These are phyloP conservation scores for Papilio aristodemus DNA, from an alignment of 1,140 invertebrate species.

Conservation along the genomic window DNA sequence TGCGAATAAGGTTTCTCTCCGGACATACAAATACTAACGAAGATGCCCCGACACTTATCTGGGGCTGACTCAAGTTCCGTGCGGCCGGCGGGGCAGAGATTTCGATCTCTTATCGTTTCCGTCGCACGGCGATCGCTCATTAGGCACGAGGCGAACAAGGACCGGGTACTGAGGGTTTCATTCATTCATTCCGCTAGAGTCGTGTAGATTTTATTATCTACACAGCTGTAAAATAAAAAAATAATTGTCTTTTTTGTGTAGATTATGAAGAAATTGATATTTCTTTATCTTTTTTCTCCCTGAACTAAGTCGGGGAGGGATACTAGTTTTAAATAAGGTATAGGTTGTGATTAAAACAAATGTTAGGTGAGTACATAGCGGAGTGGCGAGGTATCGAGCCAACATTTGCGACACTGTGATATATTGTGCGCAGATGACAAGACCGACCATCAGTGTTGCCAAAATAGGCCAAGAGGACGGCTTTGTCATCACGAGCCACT, in stretches of 20 bases:
- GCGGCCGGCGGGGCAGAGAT: background rate
- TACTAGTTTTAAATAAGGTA: too few species aligned
- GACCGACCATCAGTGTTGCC: background rate
- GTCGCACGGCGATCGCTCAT: constrained; percentile 1
- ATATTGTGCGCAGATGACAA: background rate
- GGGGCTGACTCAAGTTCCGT: background rate
- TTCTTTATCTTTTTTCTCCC: too few species aligned
- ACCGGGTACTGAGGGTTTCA: background rate
- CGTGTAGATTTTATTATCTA: background rate
- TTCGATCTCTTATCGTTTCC: background rate
- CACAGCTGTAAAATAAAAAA: too few species aligned
- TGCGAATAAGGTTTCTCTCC: too few species aligned
- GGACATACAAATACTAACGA: too few species aligned
- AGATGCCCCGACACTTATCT: background rate
- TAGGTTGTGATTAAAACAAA: background rate
- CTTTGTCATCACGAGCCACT: background rate
- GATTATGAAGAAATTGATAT: too few species aligned
- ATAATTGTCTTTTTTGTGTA: too few species aligned
- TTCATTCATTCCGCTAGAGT: background rate
- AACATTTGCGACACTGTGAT: background rate
- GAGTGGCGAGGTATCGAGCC: background rate
- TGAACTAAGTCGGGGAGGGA: too few species aligned
- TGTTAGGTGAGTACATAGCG: background rate
- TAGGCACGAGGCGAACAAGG: background rate
- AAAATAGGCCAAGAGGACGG: background rate